Percentiles rank a stretch among this genome's conserved stretches.
Evolutionary conservation across 53 echinoderm and acorn worm genomes (phyloP).

Genomic region (Luidia sarsii): DNA sequence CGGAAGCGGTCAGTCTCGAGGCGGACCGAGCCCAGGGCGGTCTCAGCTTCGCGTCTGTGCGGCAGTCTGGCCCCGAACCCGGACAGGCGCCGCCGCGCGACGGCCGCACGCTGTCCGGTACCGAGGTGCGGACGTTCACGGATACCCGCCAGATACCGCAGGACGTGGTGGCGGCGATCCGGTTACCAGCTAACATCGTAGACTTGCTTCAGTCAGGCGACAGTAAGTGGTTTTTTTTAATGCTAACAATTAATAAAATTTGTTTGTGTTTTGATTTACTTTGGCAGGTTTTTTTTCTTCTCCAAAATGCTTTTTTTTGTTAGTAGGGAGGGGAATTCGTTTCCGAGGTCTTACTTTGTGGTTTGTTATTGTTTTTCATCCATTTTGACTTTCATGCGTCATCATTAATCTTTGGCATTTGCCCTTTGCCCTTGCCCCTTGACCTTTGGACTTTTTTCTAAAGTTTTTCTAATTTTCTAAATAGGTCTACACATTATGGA

Average conservation of each 20-base stretch:
- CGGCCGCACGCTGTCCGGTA: conserved; percentile 3
- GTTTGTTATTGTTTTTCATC: no score
- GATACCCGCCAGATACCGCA: background rate
- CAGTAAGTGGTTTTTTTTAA: background rate
- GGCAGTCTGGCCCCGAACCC: conserved; percentile 6
- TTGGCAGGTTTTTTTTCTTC: background rate
- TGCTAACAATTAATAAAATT: background rate
- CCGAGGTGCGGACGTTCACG: background rate
- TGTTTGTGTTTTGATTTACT: background rate
- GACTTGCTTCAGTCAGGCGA: background rate
- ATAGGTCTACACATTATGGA: no score
- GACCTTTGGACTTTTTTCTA: no score
- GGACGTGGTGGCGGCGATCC: conserved; percentile 8
- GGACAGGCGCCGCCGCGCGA: background rate
- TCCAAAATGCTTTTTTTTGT: no score
- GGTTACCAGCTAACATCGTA: conserved; percentile 6
- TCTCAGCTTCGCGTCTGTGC: conserved; percentile 29
- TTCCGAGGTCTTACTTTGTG: no score
- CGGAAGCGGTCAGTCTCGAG: conserved; percentile 34
- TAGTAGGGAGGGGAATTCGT: no score
- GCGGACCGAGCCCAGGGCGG: background rate
- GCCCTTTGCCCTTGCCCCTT: no score
- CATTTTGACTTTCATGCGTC: no score
- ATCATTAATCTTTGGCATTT: no score
- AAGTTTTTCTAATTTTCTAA: no score